Percentiles rank a stretch among this genome's conserved stretches.
Conservation (phyloP, 2,797 vertebrate genomes). For the Menidia menidia region DNA sequence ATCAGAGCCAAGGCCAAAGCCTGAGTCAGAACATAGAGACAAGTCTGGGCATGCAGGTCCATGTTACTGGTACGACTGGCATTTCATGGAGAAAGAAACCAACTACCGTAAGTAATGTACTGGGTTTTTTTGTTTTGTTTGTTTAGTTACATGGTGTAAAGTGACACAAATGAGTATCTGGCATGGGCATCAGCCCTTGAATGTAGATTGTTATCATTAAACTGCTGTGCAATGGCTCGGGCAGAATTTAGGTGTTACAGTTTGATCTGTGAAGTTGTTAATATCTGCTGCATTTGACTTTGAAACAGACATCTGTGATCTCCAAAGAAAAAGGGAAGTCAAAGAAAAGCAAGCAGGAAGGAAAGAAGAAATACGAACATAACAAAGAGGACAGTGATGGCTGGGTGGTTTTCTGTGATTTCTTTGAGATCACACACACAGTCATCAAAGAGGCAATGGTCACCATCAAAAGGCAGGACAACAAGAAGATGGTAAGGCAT, state of each 20-base stretch:
- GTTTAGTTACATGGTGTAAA: constrained; percentile 7
- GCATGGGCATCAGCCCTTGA: background rate
- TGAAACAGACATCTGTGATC: constrained; percentile 71
- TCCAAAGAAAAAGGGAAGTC: constrained; percentile 89
- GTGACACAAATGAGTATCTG: background rate
- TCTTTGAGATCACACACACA: constrained; percentile 94
- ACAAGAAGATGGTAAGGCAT: constrained; percentile 91
- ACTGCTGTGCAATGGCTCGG: background rate
- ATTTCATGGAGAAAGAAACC: constrained; percentile 92
- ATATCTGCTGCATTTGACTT: constrained; percentile 3
- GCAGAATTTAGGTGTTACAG: background rate
- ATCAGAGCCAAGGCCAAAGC: constrained; percentile 64
- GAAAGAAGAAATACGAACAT: constrained; percentile 84
- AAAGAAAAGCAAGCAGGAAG: constrained; percentile 87
- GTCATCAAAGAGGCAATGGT: constrained; percentile 89
- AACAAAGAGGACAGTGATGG: constrained; percentile 74
- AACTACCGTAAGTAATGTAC: constrained; percentile 77
- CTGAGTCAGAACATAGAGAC: constrained; percentile 67
- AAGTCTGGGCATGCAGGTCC: constrained; percentile 80
- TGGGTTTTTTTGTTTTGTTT: no score
- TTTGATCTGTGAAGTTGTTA: background rate
- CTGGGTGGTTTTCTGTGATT: constrained; percentile 92
- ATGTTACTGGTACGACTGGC: constrained; percentile 89
- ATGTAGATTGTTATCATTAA: background rate
- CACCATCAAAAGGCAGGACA: constrained; percentile 94